A percentile compares a stretch with the other conserved stretches of the same genome.
These are phyloP conservation scores for Encarsia formosa DNA, from an alignment of 2,888 invertebrate species.

Conservation along the genomic window DNA sequence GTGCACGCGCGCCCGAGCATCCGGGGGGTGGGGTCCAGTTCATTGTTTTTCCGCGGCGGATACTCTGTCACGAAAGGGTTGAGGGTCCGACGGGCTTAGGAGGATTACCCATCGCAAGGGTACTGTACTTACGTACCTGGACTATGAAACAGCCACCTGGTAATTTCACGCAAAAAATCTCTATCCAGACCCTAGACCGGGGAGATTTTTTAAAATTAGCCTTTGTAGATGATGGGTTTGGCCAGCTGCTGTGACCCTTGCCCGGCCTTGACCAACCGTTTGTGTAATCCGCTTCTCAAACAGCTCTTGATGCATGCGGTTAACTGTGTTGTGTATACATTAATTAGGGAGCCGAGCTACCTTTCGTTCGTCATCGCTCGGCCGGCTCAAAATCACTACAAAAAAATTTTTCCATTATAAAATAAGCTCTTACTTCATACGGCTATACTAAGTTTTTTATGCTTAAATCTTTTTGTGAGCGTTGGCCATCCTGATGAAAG, in stretches of 20 bases:
- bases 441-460: no score
- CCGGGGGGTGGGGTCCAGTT: slow-evolving; percentile 49
- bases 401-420: no score
- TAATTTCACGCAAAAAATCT: slow-evolving; percentile 26
- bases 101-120: slow-evolving; percentile 19
- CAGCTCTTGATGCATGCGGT: background rate
- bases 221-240: background rate
- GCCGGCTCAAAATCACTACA: no score
- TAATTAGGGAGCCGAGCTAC: background rate
- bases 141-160: slow-evolving; percentile 44
- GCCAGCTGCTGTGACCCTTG: slow-evolving; percentile 3
- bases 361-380: no score
- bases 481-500: no score
- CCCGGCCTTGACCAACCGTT: background rate
- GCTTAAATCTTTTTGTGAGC: no score
- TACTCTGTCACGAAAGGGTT: slow-evolving; percentile 35
- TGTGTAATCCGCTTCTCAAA: slow-evolving; percentile 6
- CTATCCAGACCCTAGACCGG: background rate
- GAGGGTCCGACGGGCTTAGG: slow-evolving; percentile 35
- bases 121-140: slow-evolving; percentile 7
- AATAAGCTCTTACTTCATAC: no score
- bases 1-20: slow-evolving; percentile 40
- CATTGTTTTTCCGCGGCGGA: slow-evolving; percentile 39
- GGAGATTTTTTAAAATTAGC: no score
- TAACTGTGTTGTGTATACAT: no score